Evolutionary conservation across 2,113 vertebrate genomes (phyloP), one percentile per base, ranked within the genome.

Genomic region (Sphaerodactylus townsendi): DNA sequence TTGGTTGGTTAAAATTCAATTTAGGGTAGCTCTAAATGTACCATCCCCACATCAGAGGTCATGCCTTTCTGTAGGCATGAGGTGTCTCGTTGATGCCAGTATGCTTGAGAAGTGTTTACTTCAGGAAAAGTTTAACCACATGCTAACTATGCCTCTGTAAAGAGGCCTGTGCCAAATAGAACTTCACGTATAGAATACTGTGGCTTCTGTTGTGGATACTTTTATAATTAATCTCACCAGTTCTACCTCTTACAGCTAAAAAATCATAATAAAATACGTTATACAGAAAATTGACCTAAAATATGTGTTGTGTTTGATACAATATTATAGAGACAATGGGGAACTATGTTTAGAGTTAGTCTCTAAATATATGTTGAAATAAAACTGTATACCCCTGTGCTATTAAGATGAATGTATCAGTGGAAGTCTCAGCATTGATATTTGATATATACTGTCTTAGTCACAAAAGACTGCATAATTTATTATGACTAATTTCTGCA

Each of bases 391-490:
- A 25, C 68, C 23, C 78, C 56, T 64, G n/a, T 62, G 70, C 19
- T 77, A n/a, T 30, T 35, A 85, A 72, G 66, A 64, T 66, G 62
- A 83, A 77, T 33, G 46, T 85, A 56, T 44, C 25, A 48, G 78
- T 62, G 68, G 41, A 71, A 30, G 14, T 53, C 13, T 64, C 3
- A 64, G 10, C 56, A 33, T 11, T 39, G 64, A 53, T 82, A 48
- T 59, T 37, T 39, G 90, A 83, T 83, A 77, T 15, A 39, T 76
- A 56, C 46, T 1, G 1, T 30, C 30, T 0, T 0, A 53, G 81
- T 74, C 44, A 25, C 2, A 77, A 76, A 1, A 83, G 70, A 44
- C 62, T n/a, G 83, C 35, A 68, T 76, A 66, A 76, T 76, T 76
- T 75, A 77, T 77, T 30, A 41, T 35, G 68, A 83, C 48, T 72